phyloP scores from a whole-genome alignment of 2,113 vertebrate species.

The Ptilorrhoa leucosticta region DNA sequence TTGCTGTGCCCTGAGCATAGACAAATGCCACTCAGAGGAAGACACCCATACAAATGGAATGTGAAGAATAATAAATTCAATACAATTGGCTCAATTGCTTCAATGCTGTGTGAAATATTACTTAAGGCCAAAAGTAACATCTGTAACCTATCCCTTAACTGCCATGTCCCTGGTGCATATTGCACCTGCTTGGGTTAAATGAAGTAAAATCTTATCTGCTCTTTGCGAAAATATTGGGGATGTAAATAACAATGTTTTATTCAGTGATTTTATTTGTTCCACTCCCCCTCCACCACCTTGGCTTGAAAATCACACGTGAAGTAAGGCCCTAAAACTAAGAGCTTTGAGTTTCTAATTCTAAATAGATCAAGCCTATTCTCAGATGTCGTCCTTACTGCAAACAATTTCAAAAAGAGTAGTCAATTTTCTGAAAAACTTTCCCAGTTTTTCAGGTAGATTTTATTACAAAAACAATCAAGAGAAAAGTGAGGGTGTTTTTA shows the following conservation, averaged over 20 bases:
- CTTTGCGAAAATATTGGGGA: not conserved
- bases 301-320: not conserved
- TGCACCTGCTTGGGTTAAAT: not conserved
- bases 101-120: not conserved
- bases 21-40: not conserved
- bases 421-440: not conserved
- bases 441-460: not conserved
- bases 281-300: not conserved
- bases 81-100: not conserved
- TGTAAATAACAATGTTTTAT: not conserved
- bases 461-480: not conserved
- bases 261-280: not conserved
- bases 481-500: not conserved
- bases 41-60: accelerated
- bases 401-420: not conserved
- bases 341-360: not conserved
- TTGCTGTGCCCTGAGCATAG: not conserved
- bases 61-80: not conserved
- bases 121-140: not conserved
- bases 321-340: not conserved
- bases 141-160: not conserved
- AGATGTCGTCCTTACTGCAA: not conserved
- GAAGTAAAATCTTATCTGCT: not conserved
- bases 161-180: not conserved
- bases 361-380: not conserved